phyloP scores from a whole-genome alignment of 2,113 vertebrate species.

The Leuciscus idus region DNA sequence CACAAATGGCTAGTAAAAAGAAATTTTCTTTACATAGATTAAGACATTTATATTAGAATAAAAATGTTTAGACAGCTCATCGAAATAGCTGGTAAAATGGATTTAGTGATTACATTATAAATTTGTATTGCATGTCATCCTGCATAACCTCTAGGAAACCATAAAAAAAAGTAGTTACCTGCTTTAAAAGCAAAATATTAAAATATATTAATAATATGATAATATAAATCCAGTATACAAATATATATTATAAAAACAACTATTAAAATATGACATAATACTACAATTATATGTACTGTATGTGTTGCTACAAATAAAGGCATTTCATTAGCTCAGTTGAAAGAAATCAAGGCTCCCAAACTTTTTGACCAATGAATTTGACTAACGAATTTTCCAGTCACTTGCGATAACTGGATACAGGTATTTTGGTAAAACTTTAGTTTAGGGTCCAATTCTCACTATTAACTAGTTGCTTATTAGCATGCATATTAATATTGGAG shows the following conservation, averaged over 20 bases:
- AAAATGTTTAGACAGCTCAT: not conserved
- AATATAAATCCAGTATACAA: not conserved
- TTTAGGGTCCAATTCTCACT: no score
- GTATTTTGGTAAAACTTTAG: no score
- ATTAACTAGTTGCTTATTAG: no score
- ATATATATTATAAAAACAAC: not conserved
- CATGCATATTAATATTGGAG: no score
- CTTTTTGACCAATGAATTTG: not conserved
- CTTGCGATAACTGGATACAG: not conserved
- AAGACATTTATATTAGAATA: not conserved
- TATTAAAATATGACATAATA: no score
- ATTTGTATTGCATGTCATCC: not conserved
- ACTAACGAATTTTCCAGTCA: not conserved
- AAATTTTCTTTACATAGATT: not conserved
- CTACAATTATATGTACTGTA: no score
- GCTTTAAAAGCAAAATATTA: not conserved
- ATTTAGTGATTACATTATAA: not conserved
- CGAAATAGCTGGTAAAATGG: not conserved
- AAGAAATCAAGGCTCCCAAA: not conserved
- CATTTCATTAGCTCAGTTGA: no score
- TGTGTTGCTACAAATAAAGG: no score
- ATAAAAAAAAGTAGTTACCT: not conserved
- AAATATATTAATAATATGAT: not conserved
- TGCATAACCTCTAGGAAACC: not conserved
- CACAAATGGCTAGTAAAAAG: not conserved